Percentiles rank a stretch among this genome's conserved stretches.
phyloP scores from a whole-genome alignment of 2,888 invertebrate genomes.

The Diarsia dahlii region DNA sequence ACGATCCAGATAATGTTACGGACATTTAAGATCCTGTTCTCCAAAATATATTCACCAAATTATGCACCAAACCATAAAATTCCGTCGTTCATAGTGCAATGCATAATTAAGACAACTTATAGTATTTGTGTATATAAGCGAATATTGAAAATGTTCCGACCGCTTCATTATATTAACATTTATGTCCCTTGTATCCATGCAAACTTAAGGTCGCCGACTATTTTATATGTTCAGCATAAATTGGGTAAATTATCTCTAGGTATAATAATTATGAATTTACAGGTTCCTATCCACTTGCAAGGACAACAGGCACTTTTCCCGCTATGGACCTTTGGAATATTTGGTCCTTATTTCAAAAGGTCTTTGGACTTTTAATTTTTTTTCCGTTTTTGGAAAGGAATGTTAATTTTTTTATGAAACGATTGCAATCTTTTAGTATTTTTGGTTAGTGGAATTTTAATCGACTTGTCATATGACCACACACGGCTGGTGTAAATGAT shows the following conservation, averaged over 20 bases:
- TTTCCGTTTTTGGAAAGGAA: conserved; percentile 11
- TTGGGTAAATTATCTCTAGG: conserved; percentile 36
- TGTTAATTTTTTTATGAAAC: conserved; percentile 36
- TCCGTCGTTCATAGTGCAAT: conserved; percentile 27
- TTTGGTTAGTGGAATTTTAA: conserved; percentile 35
- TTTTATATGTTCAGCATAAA: conserved; percentile 48
- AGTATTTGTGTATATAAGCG: conserved; percentile 31
- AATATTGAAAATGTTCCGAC: conserved; percentile 43
- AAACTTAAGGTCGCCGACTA: conserved; percentile 55
- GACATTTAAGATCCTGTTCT: conserved; percentile 54
- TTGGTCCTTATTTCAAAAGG: conserved; percentile 17
- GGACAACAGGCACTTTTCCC: conserved; percentile 15
- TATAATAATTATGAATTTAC: conserved; percentile 46
- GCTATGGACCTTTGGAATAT: conserved; percentile 2
- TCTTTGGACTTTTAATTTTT: conserved; percentile 30
- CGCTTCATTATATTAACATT: conserved; percentile 37
- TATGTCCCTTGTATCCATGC: conserved; percentile 28
- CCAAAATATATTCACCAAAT: conserved; percentile 42
- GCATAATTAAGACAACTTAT: conserved; percentile 29
- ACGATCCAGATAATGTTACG: conserved; percentile 41
- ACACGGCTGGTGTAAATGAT: conserved; percentile 5
- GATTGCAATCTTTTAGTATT: conserved; percentile 27
- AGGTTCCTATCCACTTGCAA: conserved; percentile 32
- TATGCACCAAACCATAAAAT: conserved; percentile 40
- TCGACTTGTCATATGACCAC: conserved; percentile 11